Base-by-base conservation (phyloP, 2,113 vertebrate species). In the Zingel zingel region DNA sequence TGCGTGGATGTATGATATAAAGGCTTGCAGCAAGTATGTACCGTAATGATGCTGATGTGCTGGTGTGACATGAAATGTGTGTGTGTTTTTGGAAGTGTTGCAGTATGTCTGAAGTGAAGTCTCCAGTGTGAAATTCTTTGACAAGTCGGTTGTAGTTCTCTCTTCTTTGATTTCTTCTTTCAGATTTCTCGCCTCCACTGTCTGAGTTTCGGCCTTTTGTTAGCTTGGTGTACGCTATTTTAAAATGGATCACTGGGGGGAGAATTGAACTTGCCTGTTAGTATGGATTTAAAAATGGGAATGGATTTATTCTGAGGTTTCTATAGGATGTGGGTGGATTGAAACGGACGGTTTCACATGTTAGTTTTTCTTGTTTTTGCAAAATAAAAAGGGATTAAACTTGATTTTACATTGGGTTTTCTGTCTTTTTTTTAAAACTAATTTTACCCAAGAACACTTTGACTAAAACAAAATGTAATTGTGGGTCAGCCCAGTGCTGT, bases 371-470 rank as follows among this genome's bases (percentile, higher is more conserved):
- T 78, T 81, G 74, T 79, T 74, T 83, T 73, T 81, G 53, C 70
- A 66, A 88, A 94, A 93, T 92, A 93, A 92, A 94, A 59, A 75
- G 43, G 81, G 59, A 71, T 79, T 76, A 21, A 86, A 51, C 3
- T 2, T 56, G 6, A 62, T 58, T 47, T n/a, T 21, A 43, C 39
- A 43, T 43, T 18, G 12, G 30, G 6, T 10, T 48, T 43, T 25
- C 30, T 15, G 23, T 65, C 16, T 23, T 25, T 10, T 51, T 21
- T 14, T 39, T 10, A 39, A 39, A 39, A 30, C n/a, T 5, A 23
- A 19, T 45, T 67, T 47, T 45, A 19, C 21, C 19, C 13, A 58
- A 27, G 6, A 77, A 56, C 14, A 27, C n/a, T 11, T 43, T 43
- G 39, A 43, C 9, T 43, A 43, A 43, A 43, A 43, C 39, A 0